These are phyloP conservation scores for Champsocephalus gunnari DNA, from an alignment of 2,797 vertebrate species.

Conservation along the genomic window DNA sequence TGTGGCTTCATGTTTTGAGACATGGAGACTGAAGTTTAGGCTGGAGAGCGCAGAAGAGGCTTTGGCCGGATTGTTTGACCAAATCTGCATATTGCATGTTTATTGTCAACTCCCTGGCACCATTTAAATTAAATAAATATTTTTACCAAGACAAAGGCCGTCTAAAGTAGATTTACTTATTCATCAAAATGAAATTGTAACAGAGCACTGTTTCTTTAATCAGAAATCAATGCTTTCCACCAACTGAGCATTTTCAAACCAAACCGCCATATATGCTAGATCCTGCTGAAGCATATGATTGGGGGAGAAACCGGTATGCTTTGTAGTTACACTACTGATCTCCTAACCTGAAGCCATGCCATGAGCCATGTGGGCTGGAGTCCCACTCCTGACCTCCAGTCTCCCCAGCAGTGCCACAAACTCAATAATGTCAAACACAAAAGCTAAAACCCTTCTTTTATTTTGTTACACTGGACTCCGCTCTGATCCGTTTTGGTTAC, in stretches of 20 bases:
- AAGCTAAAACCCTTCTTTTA: too few species aligned
- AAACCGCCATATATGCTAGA: background rate
- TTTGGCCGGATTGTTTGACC: background rate
- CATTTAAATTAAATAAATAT: background rate
- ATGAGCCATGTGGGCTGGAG: background rate
- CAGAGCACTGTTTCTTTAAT: background rate
- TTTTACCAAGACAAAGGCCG: background rate
- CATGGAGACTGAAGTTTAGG: background rate
- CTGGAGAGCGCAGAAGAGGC: background rate
- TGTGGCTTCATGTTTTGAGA: background rate
- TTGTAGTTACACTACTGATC: background rate
- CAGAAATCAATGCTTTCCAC: background rate
- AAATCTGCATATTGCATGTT: background rate
- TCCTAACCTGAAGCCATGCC: background rate
- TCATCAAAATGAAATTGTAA: background rate
- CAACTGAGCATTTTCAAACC: background rate
- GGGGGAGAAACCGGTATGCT: background rate
- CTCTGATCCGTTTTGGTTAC: too few species aligned
- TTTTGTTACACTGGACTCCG: too few species aligned
- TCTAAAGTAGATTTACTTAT: background rate
- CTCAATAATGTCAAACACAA: too few species aligned
- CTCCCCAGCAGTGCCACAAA: too few species aligned
- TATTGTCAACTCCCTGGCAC: background rate
- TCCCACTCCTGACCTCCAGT: background rate
- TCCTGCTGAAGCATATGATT: background rate